Base-by-base conservation (phyloP, 2,113 vertebrate genomes). In the Ascaphus truei region DNA sequence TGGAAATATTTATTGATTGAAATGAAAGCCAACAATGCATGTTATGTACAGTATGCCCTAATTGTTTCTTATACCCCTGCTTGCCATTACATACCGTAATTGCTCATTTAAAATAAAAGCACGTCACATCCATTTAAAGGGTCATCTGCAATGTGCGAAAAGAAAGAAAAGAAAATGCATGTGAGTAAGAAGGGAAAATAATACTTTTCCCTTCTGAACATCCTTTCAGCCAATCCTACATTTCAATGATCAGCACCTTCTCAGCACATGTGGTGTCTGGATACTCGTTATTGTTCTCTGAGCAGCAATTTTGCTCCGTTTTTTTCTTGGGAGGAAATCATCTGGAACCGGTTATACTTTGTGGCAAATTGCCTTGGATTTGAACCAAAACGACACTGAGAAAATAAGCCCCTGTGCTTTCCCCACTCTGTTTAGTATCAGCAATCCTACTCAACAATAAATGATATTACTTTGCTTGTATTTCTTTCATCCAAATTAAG, bases 291-390 rank as follows among this genome's bases (percentile, higher is more conserved):
- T 41, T 4, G 48, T 74, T 72, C 66, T 72, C 5, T 13, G 12
- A 45, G 29, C 50, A 72, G 12, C 1, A 71, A 29, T 16, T 60
- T 45, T 23, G 43, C 12, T 37, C 45, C 43, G n/a, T 2, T 45
- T 62, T 30, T 31, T 41, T 73, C 13, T 57, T 43, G 33, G 29
- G 41, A 8, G 56, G 18, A 73, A 81, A 55, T 37, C 78, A 79
- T 72, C 72, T 79, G 76, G 76, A 87, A 81, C 5, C 1, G 1
- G 45, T 80, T 84, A 73, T 68, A 60, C 51, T 77, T 53, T 43
- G 9, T 34, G 74, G 43, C 25, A 79, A 55, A 63, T 4, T 77
- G n/a, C 71, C 71, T 52, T 30, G 51, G 66, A 82, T 73, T 18
- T 57, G 2, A 53, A 30, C 25, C 13, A 48, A 52, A 29, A 72